Evolutionary conservation across 2,888 invertebrate genomes (phyloP).

Genomic region (Eugnorisma glareosa): DNA sequence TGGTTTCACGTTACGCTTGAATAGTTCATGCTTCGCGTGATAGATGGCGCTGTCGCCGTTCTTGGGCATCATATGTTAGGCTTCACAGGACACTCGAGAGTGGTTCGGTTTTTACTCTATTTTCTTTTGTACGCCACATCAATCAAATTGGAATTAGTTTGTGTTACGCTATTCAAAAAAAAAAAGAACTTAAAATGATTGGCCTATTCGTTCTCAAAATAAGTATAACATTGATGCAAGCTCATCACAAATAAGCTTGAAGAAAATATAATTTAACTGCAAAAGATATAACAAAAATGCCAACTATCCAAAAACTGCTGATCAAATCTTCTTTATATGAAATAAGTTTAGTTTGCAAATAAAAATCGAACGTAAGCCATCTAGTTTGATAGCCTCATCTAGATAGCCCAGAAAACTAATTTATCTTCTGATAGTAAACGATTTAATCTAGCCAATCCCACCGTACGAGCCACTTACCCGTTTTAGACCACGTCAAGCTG

Average conservation of each 20-base stretch:
- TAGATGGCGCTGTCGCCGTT: slow-evolving; percentile 57
- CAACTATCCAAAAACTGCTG: not conserved
- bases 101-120: slow-evolving; percentile 18
- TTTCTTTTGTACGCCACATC: slow-evolving; percentile 33
- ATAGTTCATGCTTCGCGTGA: slow-evolving; percentile 50
- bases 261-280: not conserved
- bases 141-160: slow-evolving; percentile 27
- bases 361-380: slow-evolving; percentile 16
- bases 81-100: slow-evolving; percentile 27
- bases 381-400: slow-evolving; percentile 3
- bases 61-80: slow-evolving; percentile 52
- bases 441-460: slow-evolving; percentile 38
- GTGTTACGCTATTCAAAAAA: not conserved
- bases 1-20: slow-evolving; percentile 53
- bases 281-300: not conserved
- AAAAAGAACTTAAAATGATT: not conserved
- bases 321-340: not conserved
- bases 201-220: not conserved
- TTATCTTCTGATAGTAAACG: slow-evolving; percentile 37
- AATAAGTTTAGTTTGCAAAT: slow-evolving; percentile 23
- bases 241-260: not conserved
- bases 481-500: slow-evolving; percentile 31
- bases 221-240: not conserved
- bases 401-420: slow-evolving; percentile 29
- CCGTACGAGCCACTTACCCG: slow-evolving; percentile 24